Evolutionary conservation across 2,888 invertebrate genomes (phyloP).

Genomic region (Andrena hattorfiana): DNA sequence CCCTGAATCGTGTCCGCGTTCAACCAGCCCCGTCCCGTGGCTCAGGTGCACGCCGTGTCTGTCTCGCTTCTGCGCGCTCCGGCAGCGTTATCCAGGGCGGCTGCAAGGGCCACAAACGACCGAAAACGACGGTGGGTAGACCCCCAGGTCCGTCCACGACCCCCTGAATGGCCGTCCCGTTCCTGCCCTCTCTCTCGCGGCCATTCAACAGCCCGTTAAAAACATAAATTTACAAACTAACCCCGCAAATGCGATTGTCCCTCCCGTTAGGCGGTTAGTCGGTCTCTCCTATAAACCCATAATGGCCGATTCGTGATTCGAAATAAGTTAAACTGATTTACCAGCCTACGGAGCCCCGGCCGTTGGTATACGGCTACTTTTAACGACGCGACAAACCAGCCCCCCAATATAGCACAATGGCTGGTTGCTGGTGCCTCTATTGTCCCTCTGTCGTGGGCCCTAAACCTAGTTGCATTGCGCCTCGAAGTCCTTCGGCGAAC

Average conservation of each 20-base stretch:
- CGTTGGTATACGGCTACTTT: constrained; percentile 46
- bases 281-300: constrained; percentile 56
- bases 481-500: constrained; percentile 11
- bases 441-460: constrained; percentile 36
- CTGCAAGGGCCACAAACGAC: constrained; percentile 40
- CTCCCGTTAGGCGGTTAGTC: constrained; percentile 66
- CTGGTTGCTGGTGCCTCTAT: constrained; percentile 62
- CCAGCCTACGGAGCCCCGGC: constrained; percentile 6
- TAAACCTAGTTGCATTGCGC: constrained; percentile 53
- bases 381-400: constrained; percentile 58
- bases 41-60: constrained; percentile 54
- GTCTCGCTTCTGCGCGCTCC: constrained; percentile 29
- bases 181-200: not conserved
- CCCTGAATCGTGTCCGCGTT: constrained; percentile 35
- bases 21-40: constrained; percentile 32
- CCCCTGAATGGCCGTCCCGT: constrained; percentile 19
- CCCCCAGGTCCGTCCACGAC: constrained; percentile 14
- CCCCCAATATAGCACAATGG: constrained; percentile 40
- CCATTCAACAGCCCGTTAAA: constrained; percentile 70
- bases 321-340: constrained; percentile 81
- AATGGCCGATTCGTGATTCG: constrained; percentile 80
- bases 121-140: constrained; percentile 32
- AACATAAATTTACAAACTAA: constrained; percentile 78
- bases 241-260: constrained; percentile 73
- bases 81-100: constrained; percentile 51